phyloP scores from a whole-genome alignment of 1,140 invertebrate genomes.

The Pemphigus obesinymphae region DNA sequence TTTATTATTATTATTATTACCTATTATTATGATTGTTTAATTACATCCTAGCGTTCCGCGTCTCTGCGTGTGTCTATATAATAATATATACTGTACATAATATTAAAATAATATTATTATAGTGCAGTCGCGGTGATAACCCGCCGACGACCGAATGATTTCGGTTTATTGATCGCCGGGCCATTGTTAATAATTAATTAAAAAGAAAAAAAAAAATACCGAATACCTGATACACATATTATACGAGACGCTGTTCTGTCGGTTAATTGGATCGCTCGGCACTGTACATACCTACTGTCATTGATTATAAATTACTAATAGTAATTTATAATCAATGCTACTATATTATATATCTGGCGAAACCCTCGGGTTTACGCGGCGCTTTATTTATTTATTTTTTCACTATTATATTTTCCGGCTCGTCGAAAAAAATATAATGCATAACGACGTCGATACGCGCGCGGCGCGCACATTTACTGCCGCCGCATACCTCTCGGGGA shows the following conservation, averaged over 20 bases:
- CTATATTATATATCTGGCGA: too few relatives aligned
- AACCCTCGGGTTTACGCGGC: neutral
- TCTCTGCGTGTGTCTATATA: too few relatives aligned
- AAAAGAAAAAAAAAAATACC: neutral
- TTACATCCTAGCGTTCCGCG: too few relatives aligned
- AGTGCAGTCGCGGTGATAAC: neutral
- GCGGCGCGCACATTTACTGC: too few relatives aligned
- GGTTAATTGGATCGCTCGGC: neutral
- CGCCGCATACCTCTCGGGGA: neutral
- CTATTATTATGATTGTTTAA: too few relatives aligned
- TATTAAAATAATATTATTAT: too few relatives aligned
- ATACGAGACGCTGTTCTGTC: neutral
- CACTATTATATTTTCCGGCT: neutral
- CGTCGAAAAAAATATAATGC: neutral
- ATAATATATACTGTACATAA: too few relatives aligned
- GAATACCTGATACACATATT: neutral
- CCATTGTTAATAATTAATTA: slow-evolving; percentile 21
- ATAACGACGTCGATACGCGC: neutral
- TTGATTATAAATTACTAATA: too few relatives aligned
- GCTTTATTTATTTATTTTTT: neutral
- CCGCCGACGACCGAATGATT: neutral
- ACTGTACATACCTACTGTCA: neutral
- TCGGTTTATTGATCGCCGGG: neutral
- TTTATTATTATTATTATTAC: too few relatives aligned
- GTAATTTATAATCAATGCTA: too few relatives aligned